phyloP scores from a whole-genome alignment of 2,113 vertebrate genomes.

The Mobula birostris region DNA sequence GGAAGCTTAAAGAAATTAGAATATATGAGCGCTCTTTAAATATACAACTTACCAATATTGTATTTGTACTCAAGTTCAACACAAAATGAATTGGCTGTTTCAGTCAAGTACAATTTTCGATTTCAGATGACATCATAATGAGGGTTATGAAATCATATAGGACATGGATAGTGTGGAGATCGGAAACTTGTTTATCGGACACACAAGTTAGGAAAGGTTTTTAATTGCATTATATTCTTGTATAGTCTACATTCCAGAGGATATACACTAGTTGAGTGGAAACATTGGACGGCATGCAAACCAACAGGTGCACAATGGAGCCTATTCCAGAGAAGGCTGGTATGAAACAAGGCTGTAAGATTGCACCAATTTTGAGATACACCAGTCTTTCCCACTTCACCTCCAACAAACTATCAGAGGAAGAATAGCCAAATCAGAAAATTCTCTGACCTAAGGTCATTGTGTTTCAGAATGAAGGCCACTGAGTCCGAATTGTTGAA shows the following conservation, averaged over 20 bases:
- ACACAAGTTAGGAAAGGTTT: background rate
- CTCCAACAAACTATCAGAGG: too few species aligned
- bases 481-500: too few species aligned
- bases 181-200: background rate
- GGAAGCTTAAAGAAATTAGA: background rate
- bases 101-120: background rate
- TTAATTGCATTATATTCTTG: background rate
- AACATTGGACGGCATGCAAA: too few species aligned
- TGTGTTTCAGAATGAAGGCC: too few species aligned
- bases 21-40: background rate
- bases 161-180: background rate
- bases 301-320: too few species aligned
- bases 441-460: too few species aligned
- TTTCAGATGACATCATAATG: constrained; percentile 8
- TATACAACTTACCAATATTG: background rate
- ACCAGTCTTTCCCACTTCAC: too few species aligned
- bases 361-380: too few species aligned
- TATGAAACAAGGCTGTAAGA: too few species aligned
- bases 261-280: background rate
- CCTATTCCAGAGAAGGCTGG: too few species aligned
- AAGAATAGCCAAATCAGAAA: too few species aligned
- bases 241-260: background rate
- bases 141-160: constrained; percentile 21
- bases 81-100: background rate
- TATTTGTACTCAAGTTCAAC: background rate